These are phyloP conservation scores for Glandiceps talaboti DNA, from an alignment of 53 echinoderm and acorn worm genomes.

Conservation along the genomic window DNA sequence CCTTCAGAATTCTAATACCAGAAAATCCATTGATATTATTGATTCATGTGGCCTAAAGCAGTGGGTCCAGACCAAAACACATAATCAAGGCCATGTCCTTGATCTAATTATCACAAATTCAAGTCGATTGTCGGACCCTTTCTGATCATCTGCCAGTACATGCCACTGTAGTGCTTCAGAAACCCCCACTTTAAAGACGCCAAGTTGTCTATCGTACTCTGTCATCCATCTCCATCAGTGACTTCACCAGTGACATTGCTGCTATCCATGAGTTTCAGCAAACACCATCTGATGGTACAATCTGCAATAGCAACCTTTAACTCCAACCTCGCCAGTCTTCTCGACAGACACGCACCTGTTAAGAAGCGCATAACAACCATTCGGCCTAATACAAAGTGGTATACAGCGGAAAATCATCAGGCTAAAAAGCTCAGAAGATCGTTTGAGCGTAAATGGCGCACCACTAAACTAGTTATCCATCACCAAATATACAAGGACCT, in stretches of 20 bases:
- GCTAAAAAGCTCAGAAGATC: constrained; percentile 18
- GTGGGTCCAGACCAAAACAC: too few relatives aligned
- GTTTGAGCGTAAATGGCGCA: constrained; percentile 27
- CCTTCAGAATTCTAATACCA: too few relatives aligned
- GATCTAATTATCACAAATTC: too few relatives aligned
- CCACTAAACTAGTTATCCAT: constrained; percentile 11
- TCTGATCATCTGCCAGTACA: too few relatives aligned
- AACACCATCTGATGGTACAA: constrained; percentile 2
- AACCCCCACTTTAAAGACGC: too few relatives aligned
- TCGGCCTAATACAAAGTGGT: constrained; percentile 25
- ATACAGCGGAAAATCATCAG: constrained; percentile 1
- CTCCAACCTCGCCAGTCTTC: neutral
- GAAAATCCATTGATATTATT: too few relatives aligned
- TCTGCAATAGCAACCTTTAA: constrained; percentile 13
- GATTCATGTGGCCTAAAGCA: too few relatives aligned
- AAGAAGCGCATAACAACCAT: constrained; percentile 2
- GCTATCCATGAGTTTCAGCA: neutral
- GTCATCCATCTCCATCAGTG: constrained; percentile 7
- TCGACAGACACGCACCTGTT: constrained; percentile 18
- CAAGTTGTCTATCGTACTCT: too few relatives aligned
- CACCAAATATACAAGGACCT: constrained; percentile 15
- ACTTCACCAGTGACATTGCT: constrained; percentile 16
- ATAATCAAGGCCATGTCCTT: too few relatives aligned
- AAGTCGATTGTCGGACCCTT: too few relatives aligned
- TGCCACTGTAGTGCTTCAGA: too few relatives aligned